Evolutionary conservation across 1,140 invertebrate genomes (phyloP).

Genomic region (Drosophila lacteicornis): DNA sequence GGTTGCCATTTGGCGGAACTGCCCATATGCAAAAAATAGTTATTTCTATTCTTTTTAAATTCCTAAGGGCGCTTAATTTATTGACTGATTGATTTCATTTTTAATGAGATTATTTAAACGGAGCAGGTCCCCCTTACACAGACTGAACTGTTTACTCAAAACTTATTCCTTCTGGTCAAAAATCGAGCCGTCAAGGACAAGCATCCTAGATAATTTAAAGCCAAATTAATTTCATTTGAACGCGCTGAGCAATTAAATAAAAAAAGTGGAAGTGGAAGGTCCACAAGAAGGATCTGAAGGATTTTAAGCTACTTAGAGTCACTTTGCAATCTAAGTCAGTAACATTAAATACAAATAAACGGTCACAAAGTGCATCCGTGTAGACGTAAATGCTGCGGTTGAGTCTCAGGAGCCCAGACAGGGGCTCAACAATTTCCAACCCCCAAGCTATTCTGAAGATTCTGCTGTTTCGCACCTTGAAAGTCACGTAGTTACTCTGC

Average conservation of each 20-base stretch:
- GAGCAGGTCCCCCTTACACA: conserved; percentile 18
- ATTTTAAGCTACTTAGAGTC: conserved; percentile 76
- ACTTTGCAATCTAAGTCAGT: conserved; percentile 45
- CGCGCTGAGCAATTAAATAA: conserved; percentile 68
- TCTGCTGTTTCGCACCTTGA: conserved; percentile 41
- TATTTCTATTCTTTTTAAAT: not conserved
- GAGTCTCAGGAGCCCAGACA: conserved; percentile 1
- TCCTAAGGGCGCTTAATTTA: conserved; percentile 46
- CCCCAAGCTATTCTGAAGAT: not conserved
- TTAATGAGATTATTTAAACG: conserved; percentile 51
- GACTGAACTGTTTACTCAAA: conserved; percentile 1
- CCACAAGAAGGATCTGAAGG: conserved; percentile 43
- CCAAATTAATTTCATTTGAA: conserved; percentile 79
- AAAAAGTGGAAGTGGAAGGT: conserved; percentile 42
- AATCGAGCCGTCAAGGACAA: conserved; percentile 23
- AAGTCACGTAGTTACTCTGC: conserved; percentile 38
- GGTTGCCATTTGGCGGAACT: no score
- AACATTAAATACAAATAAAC: conserved; percentile 75
- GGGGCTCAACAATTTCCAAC: not conserved
- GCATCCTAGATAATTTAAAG: conserved; percentile 45
- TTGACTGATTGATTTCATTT: conserved; percentile 67
- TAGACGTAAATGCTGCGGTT: conserved; percentile 35
- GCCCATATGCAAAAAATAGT: no score
- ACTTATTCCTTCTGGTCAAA: conserved; percentile 12
- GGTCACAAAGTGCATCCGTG: conserved; percentile 60